Evolutionary conservation across 2,797 vertebrate genomes (phyloP).

Genomic region (Arremon aurantiirostris): DNA sequence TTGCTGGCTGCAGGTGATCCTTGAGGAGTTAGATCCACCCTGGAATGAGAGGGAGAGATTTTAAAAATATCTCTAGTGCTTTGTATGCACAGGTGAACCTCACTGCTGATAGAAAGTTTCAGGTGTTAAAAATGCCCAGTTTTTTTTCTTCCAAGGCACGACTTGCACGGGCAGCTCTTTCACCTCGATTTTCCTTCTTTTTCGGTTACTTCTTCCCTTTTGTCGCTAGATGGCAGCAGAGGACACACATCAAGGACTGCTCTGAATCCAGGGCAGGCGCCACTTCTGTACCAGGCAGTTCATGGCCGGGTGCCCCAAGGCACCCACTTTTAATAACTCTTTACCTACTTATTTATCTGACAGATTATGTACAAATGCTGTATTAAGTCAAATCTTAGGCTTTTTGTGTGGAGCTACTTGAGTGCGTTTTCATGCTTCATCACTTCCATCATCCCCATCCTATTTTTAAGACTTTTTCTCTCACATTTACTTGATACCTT

Average conservation of each 20-base stretch:
- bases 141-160: background rate
- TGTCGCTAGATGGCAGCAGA: slow-evolving; percentile 60
- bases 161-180: background rate
- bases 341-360: background rate
- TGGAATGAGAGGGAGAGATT: rapidly evolving
- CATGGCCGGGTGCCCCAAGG: background rate
- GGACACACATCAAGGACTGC: background rate
- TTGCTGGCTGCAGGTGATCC: background rate
- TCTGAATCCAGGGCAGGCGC: background rate
- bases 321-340: background rate
- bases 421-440: background rate
- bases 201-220: background rate
- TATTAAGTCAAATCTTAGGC: background rate
- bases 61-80: background rate
- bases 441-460: rapidly evolving
- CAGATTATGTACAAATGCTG: background rate
- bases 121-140: background rate
- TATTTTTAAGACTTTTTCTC: background rate
- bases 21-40: background rate
- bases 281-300: background rate
- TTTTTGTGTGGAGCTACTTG: background rate
- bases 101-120: background rate
- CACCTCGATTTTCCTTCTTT: background rate
- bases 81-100: background rate
- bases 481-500: background rate